Evolutionary conservation across 2,797 vertebrate genomes (phyloP).

Genomic region (Mormyrops boulengeri): DNA sequence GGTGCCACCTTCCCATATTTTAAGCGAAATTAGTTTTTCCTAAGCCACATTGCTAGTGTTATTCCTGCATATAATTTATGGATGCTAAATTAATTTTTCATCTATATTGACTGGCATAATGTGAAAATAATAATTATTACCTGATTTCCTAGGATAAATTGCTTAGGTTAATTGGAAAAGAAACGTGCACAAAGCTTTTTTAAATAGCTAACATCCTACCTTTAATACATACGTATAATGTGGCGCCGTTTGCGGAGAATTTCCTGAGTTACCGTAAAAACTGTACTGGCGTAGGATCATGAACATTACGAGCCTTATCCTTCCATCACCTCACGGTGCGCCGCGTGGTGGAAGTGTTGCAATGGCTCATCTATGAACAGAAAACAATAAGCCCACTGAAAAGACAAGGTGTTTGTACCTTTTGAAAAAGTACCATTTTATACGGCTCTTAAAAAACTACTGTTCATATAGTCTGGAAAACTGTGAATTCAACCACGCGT

Average conservation of each 20-base stretch:
- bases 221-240: neutral
- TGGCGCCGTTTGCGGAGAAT: neutral
- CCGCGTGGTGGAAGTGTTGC: neutral
- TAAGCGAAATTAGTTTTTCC: neutral
- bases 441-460: neutral
- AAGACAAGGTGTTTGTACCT: neutral
- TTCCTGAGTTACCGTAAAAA: slow-evolving; percentile 1
- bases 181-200: neutral
- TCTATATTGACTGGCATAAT: neutral
- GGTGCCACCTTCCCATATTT: neutral
- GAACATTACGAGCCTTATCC: neutral
- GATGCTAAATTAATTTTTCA: neutral
- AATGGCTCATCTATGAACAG: neutral
- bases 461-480: neutral
- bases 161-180: neutral
- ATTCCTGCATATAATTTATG: neutral
- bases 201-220: neutral
- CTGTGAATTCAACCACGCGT: neutral
- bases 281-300: neutral
- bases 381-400: neutral
- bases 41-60: neutral
- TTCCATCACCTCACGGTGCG: neutral
- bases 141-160: neutral
- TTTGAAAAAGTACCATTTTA: neutral
- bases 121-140: neutral